phyloP scores from a whole-genome alignment of 1,140 invertebrate species.

The Acromyrmex echinatior region DNA sequence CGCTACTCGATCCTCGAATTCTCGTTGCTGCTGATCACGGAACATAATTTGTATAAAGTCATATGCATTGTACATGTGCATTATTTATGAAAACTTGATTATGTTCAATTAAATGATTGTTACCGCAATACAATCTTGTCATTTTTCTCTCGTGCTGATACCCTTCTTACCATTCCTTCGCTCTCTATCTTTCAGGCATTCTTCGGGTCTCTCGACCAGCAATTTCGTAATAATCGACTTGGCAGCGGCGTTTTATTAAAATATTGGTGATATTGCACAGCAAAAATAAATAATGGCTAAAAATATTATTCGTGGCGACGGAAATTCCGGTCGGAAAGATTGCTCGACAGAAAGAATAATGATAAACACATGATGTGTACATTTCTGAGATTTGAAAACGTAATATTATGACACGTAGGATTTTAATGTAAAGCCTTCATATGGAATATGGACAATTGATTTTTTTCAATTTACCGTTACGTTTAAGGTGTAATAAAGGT shows the following conservation, averaged over 20 bases:
- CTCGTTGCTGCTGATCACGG: slow-evolving; percentile 54
- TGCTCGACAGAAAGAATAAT: not conserved
- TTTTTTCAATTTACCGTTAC: slow-evolving; percentile 5
- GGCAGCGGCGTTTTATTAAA: not conserved
- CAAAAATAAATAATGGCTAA: not conserved
- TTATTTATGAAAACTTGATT: slow-evolving; percentile 83
- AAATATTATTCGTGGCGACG: not conserved
- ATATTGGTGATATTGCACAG: not conserved
- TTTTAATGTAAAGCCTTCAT: not conserved
- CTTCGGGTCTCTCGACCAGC: not conserved
- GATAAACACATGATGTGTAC: not conserved
- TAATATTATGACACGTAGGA: not conserved
- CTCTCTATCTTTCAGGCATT: not conserved
- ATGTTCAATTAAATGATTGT: slow-evolving; percentile 85
- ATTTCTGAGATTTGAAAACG: not conserved
- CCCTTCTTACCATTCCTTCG: not conserved
- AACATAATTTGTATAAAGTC: slow-evolving; percentile 76
- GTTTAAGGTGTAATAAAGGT: slow-evolving; percentile 18
- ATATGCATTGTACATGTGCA: slow-evolving; percentile 79
- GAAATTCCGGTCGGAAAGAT: not conserved
- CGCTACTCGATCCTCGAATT: slow-evolving; percentile 70
- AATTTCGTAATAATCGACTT: not conserved
- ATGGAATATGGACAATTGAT: slow-evolving; percentile 18
- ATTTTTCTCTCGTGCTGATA: slow-evolving; percentile 66
- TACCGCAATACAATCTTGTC: slow-evolving; percentile 78